Evolutionary conservation across 1,140 invertebrate genomes (phyloP), one percentile per base, ranked within the genome.

Genomic region (Eubasilissa regina): DNA sequence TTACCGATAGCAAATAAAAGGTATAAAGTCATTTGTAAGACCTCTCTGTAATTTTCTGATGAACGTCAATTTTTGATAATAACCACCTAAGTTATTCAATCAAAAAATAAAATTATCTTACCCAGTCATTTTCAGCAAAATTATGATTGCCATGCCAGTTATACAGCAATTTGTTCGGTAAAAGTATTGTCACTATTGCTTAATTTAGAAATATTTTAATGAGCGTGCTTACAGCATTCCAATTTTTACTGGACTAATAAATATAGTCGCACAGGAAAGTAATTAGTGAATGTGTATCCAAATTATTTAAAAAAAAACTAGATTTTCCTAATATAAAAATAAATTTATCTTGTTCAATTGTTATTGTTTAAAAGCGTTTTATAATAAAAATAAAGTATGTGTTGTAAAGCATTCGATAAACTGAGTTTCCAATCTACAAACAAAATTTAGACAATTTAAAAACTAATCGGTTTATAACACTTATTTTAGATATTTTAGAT

Each of bases 281-380:
- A 62, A 73, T 81, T 75, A 73, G 73, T 75, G 47, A 78, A 47
- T 75, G 56, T 78, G 70, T 77, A 79, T 48, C 60, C 44, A 79
- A 60, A 25, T 73, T 64, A 75, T 72, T 77, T 19, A 81, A 75
- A 13, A 51, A 47, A 48, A 17, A 43, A 43, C 13, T 74, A 74
- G 70, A 74, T 74, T 74, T 74, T 74, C 70, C 51, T 74, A 74
- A 74, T 44, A 74, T 19, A 72, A 74, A 55, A 58, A 81, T 66
- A 64, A 78, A 60, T 78, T 76, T 77, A 78, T 66, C 70, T 74
- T 78, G 81, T 83, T 80, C 74, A 76, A 79, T 80, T 80, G 81
- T 83, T 83, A 83, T 80, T 77, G 78, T 55, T 82, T 80, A 76
- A 80, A 77, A 75, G 25, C 76, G 79, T 78, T 83, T 83, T 83